These are phyloP conservation scores for Parazoanthus darwini DNA, from an alignment of 92 coral and sea anemone species.

Conservation along the genomic window DNA sequence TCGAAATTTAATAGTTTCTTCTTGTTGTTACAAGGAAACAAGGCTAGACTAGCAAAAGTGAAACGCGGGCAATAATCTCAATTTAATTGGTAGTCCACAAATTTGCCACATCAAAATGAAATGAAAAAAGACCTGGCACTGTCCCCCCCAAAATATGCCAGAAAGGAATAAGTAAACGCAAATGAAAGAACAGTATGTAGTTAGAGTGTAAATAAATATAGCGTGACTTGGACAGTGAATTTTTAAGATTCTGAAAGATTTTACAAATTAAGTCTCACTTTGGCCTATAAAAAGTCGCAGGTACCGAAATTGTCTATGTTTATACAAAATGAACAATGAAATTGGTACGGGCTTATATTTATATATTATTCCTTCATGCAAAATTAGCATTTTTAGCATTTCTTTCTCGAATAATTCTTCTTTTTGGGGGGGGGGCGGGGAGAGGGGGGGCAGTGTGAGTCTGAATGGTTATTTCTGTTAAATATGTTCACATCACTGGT, in stretches of 20 bases:
- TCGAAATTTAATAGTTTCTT: too few species aligned
- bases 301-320: background rate
- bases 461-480: background rate
- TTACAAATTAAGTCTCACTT: too few species aligned
- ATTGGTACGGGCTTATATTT: background rate
- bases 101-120: background rate
- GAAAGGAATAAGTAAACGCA: background rate
- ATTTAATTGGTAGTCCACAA: background rate
- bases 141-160: background rate
- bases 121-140: background rate
- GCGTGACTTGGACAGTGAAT: background rate
- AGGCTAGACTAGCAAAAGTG: background rate
- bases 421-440: too few species aligned
- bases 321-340: background rate
- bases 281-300: background rate
- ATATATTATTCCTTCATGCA: background rate
- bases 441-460: background rate
- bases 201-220: background rate
- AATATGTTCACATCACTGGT: background rate
- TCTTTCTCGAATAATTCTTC: background rate
- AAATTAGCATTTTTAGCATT: background rate
- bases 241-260: background rate
- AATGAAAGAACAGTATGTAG: background rate
- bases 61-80: background rate
- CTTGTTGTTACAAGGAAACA: background rate